Conservation (phyloP, 2,888 invertebrate species). For the Troilus luridus region DNA sequence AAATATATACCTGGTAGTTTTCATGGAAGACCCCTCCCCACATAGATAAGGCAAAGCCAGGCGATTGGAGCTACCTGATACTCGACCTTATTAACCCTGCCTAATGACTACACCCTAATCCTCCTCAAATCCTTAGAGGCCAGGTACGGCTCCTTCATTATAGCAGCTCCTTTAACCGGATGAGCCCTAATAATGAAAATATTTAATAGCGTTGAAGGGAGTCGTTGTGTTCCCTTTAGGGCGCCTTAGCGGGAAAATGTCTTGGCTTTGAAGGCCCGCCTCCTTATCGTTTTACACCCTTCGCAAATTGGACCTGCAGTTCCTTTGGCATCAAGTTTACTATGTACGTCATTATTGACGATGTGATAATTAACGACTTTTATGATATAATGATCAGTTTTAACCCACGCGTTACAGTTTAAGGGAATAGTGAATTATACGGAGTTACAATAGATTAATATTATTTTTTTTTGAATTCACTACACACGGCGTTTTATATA, state of each 20-base stretch:
- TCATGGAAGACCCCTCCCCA: background rate
- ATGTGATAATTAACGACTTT: background rate
- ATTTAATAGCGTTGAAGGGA: conserved; percentile 32
- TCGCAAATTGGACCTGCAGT: conserved; percentile 15
- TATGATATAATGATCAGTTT: background rate
- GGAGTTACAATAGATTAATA: no score
- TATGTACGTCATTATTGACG: background rate
- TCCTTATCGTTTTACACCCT: conserved; percentile 32
- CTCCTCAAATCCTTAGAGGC: background rate
- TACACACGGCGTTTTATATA: no score
- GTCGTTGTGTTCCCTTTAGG: conserved; percentile 18
- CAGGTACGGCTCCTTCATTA: conserved; percentile 22
- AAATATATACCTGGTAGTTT: background rate
- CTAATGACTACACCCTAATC: conserved; percentile 39
- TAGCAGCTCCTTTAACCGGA: background rate
- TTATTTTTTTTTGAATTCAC: no score
- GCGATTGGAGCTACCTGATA: background rate
- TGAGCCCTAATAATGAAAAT: conserved; percentile 44
- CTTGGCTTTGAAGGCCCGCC: background rate
- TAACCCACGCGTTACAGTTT: background rate
- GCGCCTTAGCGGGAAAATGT: conserved; percentile 37
- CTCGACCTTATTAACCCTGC: conserved; percentile 15
- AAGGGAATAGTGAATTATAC: no score
- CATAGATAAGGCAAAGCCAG: background rate
- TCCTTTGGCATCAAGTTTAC: background rate